Evolutionary conservation across 2,888 invertebrate genomes (phyloP), one percentile per base, ranked within the genome.

Genomic region (Torymus tubicola): DNA sequence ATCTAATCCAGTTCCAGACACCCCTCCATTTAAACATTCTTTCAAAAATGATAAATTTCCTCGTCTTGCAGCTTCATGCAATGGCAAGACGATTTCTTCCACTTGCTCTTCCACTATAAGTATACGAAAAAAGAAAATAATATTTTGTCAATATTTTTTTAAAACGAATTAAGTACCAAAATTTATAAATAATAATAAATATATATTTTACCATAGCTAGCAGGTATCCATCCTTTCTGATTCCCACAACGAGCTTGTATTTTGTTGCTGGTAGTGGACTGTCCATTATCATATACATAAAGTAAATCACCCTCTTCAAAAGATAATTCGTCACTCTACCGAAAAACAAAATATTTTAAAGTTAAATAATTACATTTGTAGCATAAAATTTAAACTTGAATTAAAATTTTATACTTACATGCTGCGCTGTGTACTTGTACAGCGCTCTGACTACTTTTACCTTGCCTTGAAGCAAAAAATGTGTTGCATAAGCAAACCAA

Each of bases 51-150:
- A 91, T 18, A 93, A 84, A 85, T 94, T 94, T 64, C 94, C 94
- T 83, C 94, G 90, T 85, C 93, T 93, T 8, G 94, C 93, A 67
- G 94, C 94, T 86, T 94, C 94, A 86, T 94, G 94, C 42, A 95
- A 88, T 1, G 94, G 94, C 83, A 92, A 91, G 70, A 93, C 92
- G 68, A 94, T 89, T 81, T 93, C 92, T 87, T 94, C 93, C 65
- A 92, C 92, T 85, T 92, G 92, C 81, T 92, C 92, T 85, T 92
- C 92, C 68, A 93, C 93, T 93, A 85, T 63, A 69, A 61, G 65
- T 67, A 16, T 14, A 60, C 60, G n/a, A 64, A 70, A 64, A 16
- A 64, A 58, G 16, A 13, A 70, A 64, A 64, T 50, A 57, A n/a
- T 78, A 67, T 50, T 61, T 42, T 57, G 10, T 5, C 13, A 65